Evolutionary conservation across 2,797 vertebrate genomes (phyloP), one percentile per base, ranked within the genome.

Genomic region (Picus viridis): DNA sequence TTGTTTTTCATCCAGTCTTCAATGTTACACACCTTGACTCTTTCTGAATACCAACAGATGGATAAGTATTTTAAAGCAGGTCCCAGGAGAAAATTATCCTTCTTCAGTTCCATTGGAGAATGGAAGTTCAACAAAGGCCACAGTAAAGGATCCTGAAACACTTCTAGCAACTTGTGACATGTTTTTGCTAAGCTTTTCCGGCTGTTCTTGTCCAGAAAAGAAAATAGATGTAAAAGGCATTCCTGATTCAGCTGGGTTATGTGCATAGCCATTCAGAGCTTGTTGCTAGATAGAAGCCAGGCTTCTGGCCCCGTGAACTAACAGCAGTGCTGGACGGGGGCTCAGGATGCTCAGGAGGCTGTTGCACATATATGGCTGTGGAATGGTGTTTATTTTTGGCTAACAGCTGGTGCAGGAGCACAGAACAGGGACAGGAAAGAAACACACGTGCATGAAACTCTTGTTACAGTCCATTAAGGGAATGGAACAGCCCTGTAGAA

Each of bases 1-100:
- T 92, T 93, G 64, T 93, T 99, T 98, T 99, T 99, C 97, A 98
- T 93, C 99, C 99, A 99, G 96, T 99, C 98, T 97, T 99, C 99
- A 6, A 99, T 95, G 97, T 99, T 99, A 96, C 99, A 99, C 93
- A 99, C 98, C 94, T 98, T 98, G 79, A 99, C 99, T 73, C 98
- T 97, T 96, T 99, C 99, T 58, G 99, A 99, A 95, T 98, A 97
- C 99, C 99, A 99, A 96, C 98, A 98, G 88, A 99, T 97, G 54
- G 98, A 98, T 88, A 99, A 96, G 90, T 97, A 96, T 69, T 98
- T 98, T 87, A 99, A 90, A 6, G 98, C 98, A 0, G 98, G 91
- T 83, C 99, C 98, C 95, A 99, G 96, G 82, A 99, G 96, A 89
- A 98, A 99, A 97, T 99, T 99, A 90, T 98, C 98, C 94, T 97